These are phyloP conservation scores for Rhipidura dahli DNA, from an alignment of 2,113 vertebrate genomes.

Conservation along the genomic window DNA sequence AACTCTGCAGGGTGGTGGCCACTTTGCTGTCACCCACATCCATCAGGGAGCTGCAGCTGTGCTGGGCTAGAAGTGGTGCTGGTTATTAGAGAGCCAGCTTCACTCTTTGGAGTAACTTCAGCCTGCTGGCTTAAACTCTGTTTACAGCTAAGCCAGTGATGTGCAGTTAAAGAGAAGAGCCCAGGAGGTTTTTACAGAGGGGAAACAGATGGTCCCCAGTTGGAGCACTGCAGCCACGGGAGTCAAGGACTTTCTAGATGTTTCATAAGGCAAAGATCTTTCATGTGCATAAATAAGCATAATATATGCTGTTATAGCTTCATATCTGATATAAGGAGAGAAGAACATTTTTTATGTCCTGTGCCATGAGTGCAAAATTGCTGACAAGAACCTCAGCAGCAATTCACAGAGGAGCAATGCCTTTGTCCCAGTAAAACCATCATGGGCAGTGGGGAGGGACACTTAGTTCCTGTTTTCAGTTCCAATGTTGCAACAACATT, in stretches of 20 bases:
- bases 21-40: neutral
- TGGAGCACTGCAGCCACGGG: accelerated
- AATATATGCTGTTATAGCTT: neutral
- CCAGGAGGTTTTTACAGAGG: neutral
- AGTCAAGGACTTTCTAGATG: neutral
- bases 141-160: neutral
- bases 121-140: neutral
- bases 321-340: neutral
- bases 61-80: neutral
- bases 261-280: neutral
- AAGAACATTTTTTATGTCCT: neutral
- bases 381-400: neutral
- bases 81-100: neutral
- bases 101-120: neutral
- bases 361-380: neutral
- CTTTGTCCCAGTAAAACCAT: neutral
- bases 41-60: neutral
- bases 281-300: neutral
- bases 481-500: accelerated
- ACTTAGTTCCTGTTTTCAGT: neutral
- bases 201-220: neutral
- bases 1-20: neutral
- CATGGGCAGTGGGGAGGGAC: neutral
- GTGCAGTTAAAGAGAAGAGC: neutral
- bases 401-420: neutral